A percentile compares a stretch with the other conserved stretches of the same genome.
Evolutionary conservation across 2,113 vertebrate genomes (phyloP).

Genomic region (Crypturellus undulatus): DNA sequence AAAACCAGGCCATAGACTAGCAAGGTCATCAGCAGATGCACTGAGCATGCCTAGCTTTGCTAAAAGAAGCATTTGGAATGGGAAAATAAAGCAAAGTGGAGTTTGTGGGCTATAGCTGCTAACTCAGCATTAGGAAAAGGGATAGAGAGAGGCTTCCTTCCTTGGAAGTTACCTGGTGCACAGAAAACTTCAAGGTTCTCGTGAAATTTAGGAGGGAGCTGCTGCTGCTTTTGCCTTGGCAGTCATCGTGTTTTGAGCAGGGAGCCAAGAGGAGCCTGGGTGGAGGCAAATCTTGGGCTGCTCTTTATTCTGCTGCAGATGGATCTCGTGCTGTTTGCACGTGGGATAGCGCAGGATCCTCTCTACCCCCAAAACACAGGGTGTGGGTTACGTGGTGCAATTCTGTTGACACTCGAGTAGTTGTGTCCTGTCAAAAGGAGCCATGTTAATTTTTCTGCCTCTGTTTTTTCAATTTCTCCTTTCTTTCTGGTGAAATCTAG

Average conservation of each 20-base stretch:
- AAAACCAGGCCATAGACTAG: background rate
- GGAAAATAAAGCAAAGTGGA: slow-evolving; percentile 2
- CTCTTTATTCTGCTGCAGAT: background rate
- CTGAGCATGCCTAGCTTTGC: background rate
- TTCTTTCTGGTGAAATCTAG: background rate
- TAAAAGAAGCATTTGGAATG: background rate
- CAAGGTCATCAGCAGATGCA: background rate
- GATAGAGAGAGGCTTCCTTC: background rate
- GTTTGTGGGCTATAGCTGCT: slow-evolving; percentile 11
- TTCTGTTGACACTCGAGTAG: background rate
- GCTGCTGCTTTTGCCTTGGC: background rate
- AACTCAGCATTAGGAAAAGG: slow-evolving; percentile 35
- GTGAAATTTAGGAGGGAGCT: background rate
- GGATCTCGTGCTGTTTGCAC: background rate
- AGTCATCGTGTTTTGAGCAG: background rate
- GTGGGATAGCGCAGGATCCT: background rate
- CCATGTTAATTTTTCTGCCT: background rate
- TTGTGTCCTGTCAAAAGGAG: background rate
- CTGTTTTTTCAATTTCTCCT: background rate
- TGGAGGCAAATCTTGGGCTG: background rate
- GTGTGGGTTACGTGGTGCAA: background rate
- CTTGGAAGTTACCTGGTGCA: background rate
- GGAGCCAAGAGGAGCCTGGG: background rate
- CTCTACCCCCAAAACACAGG: background rate
- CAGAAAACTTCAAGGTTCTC: background rate